A percentile compares a stretch with the other conserved stretches of the same genome.
Conservation (phyloP, 2,888 invertebrate species). For the Eustalomyia histrio region DNA sequence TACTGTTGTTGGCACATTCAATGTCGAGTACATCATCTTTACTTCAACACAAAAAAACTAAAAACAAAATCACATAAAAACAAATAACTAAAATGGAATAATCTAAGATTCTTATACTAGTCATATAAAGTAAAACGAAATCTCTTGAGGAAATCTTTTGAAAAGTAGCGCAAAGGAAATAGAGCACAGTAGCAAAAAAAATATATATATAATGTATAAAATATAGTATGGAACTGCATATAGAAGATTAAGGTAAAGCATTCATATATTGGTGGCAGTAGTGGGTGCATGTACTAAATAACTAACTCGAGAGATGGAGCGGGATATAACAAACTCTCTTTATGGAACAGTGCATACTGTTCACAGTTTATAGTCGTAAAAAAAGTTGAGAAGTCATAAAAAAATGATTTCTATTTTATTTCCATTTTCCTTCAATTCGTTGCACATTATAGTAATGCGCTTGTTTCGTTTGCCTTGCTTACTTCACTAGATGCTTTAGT, state of each 20-base stretch:
- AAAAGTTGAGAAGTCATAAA: constrained; percentile 58
- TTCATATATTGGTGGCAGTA: not conserved
- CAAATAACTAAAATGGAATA: constrained; percentile 48
- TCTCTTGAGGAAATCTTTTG: constrained; percentile 57
- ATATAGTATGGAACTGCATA: not conserved
- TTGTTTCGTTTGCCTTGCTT: not conserved
- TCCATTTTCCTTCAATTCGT: constrained; percentile 41
- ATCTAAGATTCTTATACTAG: constrained; percentile 28
- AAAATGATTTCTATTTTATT: constrained; percentile 62
- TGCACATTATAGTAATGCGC: constrained; percentile 48
- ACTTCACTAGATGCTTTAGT: constrained; percentile 3
- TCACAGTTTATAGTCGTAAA: constrained; percentile 55
- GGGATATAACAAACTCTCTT: constrained; percentile 32
- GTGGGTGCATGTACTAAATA: not conserved
- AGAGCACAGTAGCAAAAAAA: constrained; percentile 51
- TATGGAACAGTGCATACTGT: constrained; percentile 61
- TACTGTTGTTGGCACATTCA: constrained; percentile 22
- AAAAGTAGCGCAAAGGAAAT: constrained; percentile 51
- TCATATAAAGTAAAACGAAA: constrained; percentile 24
- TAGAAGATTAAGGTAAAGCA: not conserved
- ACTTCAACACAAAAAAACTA: constrained; percentile 6
- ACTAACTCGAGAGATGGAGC: not conserved
- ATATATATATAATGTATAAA: constrained; percentile 27
- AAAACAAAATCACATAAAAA: constrained; percentile 31
- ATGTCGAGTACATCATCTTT: constrained; percentile 32